Percentiles rank a stretch among this genome's conserved stretches.
These are phyloP conservation scores for Anguilla megastoma DNA, from an alignment of 2,797 vertebrate species.

Conservation along the genomic window DNA sequence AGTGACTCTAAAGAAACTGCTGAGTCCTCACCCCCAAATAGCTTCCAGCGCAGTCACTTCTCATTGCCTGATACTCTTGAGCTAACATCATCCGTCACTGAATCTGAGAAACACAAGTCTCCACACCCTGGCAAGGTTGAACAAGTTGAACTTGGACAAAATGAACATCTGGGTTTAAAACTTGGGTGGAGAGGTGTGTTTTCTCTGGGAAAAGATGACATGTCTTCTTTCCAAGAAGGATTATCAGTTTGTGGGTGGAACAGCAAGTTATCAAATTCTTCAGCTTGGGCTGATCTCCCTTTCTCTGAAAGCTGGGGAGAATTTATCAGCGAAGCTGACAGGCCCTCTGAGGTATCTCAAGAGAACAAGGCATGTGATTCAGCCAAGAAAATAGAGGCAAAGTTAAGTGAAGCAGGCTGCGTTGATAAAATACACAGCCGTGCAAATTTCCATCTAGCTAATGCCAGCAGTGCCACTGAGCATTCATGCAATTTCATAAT, in stretches of 20 bases:
- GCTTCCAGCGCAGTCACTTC: conserved; percentile 26
- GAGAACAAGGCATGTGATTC: background rate
- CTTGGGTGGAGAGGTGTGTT: background rate
- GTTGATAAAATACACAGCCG: background rate
- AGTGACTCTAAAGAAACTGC: background rate
- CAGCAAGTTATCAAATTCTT: conserved; percentile 33
- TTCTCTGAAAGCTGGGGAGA: conserved; percentile 66
- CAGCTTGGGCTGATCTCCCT: conserved; percentile 59
- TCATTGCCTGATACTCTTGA: conserved; percentile 19
- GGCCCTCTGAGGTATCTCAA: conserved; percentile 26
- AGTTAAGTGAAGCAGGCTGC: conserved; percentile 15
- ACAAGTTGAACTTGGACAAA: conserved; percentile 10
- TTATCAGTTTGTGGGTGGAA: conserved; percentile 5
- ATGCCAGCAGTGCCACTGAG: background rate
- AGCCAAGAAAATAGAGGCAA: conserved; percentile 3
- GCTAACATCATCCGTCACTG: conserved; percentile 3
- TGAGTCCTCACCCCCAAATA: background rate
- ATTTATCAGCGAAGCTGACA: conserved; percentile 53
- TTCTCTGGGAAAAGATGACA: background rate
- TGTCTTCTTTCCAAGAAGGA: background rate
- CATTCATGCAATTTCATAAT: conserved; percentile 16
- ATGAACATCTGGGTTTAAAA: background rate
- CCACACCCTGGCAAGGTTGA: conserved; percentile 12
- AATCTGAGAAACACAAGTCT: conserved; percentile 25
- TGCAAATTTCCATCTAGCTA: background rate